Evolutionary conservation across 1,140 invertebrate genomes (phyloP), one percentile per base, ranked within the genome.

Genomic region (Macrobrachium nipponense): DNA sequence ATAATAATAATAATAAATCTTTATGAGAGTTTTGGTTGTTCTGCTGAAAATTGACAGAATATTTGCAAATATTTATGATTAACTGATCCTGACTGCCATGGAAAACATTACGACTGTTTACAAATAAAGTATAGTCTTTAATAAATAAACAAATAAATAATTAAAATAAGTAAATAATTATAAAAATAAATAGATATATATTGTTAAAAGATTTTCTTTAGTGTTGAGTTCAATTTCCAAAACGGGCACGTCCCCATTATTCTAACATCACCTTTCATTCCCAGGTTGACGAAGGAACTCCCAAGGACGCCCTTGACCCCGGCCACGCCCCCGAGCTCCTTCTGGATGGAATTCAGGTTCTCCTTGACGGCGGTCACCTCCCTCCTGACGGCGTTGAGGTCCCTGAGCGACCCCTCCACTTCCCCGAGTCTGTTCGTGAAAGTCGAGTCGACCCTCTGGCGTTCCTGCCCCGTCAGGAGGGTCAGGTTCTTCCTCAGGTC

Each of bases 281-380:
- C 20, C 51, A 10, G 14, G 36, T 17, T 75, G 11, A 62, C 73
- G 5, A 17, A 15, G 20, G n/a, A 15, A 14, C 59, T 83, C 7
- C 18, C 73, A 15, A 76, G 66, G 6, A 14, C 27, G 27, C 14
- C 5, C 18, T 15, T 59, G 17, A 27, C 36, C 7, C 36, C 58
- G 15, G 58, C 20, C 18, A 15, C 51, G 5, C 12, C 64, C 11
- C 27, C 82, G 43, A 77, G 62, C n/a, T 51, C 82, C 23, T 83
- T 23, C 73, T 64, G 60, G 14, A 77, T n/a, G 17, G 62, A 18
- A 43, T 66, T 36, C 20, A 77, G n/a, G 17, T 66, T 61, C 4
- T 75, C 72, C 60, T 83, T 36, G 4, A 83, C 73, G 18, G 82
- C 73, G 11, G 27, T 58, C 59, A 83, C 82, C 59, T 75, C 43